phyloP scores from a whole-genome alignment of 2,113 vertebrate genomes.

The Strix uralensis region DNA sequence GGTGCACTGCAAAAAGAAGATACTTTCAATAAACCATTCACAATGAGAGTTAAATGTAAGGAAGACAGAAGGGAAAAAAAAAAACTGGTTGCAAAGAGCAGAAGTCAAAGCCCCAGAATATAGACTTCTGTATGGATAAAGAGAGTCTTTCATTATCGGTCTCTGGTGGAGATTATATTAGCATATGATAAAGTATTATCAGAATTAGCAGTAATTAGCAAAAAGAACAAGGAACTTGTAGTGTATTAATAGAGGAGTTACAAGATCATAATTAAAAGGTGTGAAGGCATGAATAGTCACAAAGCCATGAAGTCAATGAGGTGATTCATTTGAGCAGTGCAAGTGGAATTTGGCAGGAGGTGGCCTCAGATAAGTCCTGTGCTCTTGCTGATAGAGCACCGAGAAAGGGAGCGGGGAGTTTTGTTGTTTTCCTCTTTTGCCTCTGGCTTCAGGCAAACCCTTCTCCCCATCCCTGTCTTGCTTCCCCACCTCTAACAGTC shows the following conservation, averaged over 20 bases:
- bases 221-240: neutral
- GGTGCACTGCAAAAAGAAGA: neutral
- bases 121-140: neutral
- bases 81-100: neutral
- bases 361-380: neutral
- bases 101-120: neutral
- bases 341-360: neutral
- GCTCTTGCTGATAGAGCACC: accelerated
- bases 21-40: neutral
- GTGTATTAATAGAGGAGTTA: neutral
- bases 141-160: neutral
- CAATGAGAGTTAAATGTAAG: neutral
- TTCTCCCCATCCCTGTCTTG: neutral
- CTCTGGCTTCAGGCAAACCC: neutral
- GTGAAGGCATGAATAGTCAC: neutral
- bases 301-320: neutral
- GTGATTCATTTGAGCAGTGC: neutral
- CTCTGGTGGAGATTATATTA: neutral
- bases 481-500: neutral
- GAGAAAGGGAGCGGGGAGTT: neutral
- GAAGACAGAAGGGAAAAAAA: neutral
- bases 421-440: neutral
- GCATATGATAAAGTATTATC: neutral
- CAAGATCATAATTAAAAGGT: neutral
- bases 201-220: neutral